These are phyloP conservation scores for Rhabdophis nuchalis DNA, from an alignment of 2,797 vertebrate genomes.

Conservation along the genomic window DNA sequence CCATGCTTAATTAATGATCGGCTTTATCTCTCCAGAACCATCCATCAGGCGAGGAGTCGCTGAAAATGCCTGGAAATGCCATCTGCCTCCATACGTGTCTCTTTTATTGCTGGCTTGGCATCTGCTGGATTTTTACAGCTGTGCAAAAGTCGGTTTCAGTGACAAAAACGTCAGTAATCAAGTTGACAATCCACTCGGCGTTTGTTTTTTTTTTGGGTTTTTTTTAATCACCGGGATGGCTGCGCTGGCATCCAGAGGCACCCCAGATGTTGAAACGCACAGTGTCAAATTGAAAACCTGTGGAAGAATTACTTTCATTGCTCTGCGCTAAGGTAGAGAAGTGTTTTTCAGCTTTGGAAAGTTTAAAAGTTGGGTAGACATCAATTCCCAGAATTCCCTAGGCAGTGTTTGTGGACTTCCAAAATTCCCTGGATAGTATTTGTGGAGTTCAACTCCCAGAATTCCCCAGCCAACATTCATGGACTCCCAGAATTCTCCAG, in stretches of 20 bases:
- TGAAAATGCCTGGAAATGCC: neutral
- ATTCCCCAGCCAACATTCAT: neutral
- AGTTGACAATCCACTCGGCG: neutral
- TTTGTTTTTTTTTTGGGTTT: too few species aligned
- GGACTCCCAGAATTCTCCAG: fast-evolving
- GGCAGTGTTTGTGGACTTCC: neutral
- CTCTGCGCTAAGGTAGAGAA: neutral
- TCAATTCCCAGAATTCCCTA: neutral
- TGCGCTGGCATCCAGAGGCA: neutral
- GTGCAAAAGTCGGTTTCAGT: neutral
- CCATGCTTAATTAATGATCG: conserved; percentile 3
- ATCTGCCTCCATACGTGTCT: neutral
- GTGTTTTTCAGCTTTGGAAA: neutral
- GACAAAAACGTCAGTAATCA: neutral
- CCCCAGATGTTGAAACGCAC: neutral
- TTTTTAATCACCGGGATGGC: neutral
- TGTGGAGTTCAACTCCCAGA: neutral
- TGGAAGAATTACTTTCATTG: neutral
- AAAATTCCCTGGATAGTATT: neutral
- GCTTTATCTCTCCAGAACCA: conserved; percentile 2
- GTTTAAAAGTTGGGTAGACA: neutral
- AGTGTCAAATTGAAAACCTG: neutral
- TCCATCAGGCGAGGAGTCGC: neutral
- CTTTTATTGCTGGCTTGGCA: neutral
- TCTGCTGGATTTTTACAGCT: neutral